phyloP scores from a whole-genome alignment of 2,797 vertebrate genomes.

The Benthosema pterotum region DNA sequence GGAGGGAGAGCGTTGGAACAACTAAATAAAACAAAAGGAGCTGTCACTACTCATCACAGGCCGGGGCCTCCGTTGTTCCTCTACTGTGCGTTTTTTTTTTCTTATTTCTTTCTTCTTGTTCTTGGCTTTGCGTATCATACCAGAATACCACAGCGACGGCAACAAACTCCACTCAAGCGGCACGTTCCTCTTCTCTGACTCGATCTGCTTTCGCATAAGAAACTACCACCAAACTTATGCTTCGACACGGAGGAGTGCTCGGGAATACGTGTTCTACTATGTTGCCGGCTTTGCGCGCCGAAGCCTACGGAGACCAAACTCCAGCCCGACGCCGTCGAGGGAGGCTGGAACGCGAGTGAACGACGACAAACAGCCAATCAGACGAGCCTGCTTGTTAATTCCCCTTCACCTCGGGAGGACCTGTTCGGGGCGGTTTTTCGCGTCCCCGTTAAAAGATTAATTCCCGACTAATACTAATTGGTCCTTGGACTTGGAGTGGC shows the following conservation, averaged over 20 bases:
- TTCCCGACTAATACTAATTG: slow-evolving; percentile 86
- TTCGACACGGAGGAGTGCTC: slow-evolving; percentile 23
- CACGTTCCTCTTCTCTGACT: neutral
- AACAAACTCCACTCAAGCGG: neutral
- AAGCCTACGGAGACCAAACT: slow-evolving; percentile 61
- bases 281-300: too few relatives aligned
- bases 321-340: slow-evolving; percentile 28
- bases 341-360: slow-evolving; percentile 62
- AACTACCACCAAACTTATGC: slow-evolving; percentile 41
- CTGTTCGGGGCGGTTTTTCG: slow-evolving; percentile 80
- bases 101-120: too few relatives aligned
- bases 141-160: slow-evolving; percentile 18
- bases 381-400: slow-evolving; percentile 72
- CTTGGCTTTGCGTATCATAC: neutral
- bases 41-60: slow-evolving; percentile 36
- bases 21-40: slow-evolving; percentile 55
- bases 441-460: slow-evolving; percentile 82
- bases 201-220: slow-evolving; percentile 15
- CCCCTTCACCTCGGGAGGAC: slow-evolving; percentile 84
- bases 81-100: neutral
- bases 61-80: slow-evolving; percentile 1
- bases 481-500: slow-evolving; percentile 76
- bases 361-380: slow-evolving; percentile 73
- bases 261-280: slow-evolving; percentile 61
- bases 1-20: slow-evolving; percentile 57